These are phyloP conservation scores for Cenopis cana DNA, from an alignment of 2,888 invertebrate genomes.

Conservation along the genomic window DNA sequence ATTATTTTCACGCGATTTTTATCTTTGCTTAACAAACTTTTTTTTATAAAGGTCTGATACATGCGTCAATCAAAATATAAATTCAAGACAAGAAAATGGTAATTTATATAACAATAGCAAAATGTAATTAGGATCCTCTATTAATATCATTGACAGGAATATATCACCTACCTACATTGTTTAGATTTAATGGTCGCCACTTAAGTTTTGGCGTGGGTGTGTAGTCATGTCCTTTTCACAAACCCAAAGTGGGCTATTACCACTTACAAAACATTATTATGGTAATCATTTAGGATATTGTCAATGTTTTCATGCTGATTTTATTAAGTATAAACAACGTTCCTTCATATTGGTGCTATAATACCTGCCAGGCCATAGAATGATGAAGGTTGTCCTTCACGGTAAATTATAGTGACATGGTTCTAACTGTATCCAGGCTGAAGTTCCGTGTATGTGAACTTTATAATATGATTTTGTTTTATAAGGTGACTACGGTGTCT, in stretches of 20 bases:
- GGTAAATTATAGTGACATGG: conserved; percentile 48
- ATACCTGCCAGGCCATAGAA: not conserved
- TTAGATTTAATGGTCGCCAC: not conserved
- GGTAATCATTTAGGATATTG: not conserved
- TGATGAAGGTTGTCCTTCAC: not conserved
- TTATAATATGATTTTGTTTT: conserved; percentile 34
- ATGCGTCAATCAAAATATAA: not conserved
- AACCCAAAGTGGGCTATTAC: not conserved
- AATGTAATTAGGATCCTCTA: not conserved
- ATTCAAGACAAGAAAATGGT: not conserved
- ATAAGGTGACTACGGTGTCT: conserved; percentile 27
- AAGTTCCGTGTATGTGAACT: conserved; percentile 37
- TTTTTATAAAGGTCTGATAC: conserved; percentile 26
- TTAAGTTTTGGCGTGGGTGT: conserved; percentile 8
- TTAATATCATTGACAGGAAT: not conserved
- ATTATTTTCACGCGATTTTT: not conserved
- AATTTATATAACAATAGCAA: not conserved
- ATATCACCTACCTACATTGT: not conserved
- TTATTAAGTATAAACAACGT: not conserved
- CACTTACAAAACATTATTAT: not conserved
- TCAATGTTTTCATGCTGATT: not conserved
- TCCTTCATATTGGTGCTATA: not conserved
- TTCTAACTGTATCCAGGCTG: conserved; percentile 48
- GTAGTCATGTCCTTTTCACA: not conserved
- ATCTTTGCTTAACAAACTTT: not conserved